Conservation (phyloP, 2,797 vertebrate species). For the Trachops cirrhosus region DNA sequence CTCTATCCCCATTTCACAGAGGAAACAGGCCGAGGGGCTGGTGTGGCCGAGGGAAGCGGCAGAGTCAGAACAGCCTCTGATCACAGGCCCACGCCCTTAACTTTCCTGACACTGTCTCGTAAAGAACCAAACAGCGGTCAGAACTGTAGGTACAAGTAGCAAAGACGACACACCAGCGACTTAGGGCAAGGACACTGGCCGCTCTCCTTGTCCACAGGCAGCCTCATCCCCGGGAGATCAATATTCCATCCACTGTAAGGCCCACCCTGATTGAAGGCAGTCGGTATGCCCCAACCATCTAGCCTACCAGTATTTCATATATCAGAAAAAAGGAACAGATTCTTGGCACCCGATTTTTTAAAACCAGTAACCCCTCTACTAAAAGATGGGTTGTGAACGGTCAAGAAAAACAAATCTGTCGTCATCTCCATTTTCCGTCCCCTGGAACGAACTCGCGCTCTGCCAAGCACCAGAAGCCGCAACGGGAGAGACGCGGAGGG, state of each 20-base stretch:
- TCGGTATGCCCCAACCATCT: not conserved
- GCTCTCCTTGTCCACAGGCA: not conserved
- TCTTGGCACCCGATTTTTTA: not conserved
- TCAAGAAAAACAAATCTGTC: not conserved
- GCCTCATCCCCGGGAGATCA: not conserved
- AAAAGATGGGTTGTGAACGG: not conserved
- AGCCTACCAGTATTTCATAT: not conserved
- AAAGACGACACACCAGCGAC: not conserved
- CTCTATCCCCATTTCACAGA: not conserved
- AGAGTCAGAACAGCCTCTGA: not conserved
- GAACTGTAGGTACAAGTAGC: not conserved
- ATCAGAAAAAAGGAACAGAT: not conserved
- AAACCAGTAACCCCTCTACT: not conserved
- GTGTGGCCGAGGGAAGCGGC: not conserved
- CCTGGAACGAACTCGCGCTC: not conserved
- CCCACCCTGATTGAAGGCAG: not conserved
- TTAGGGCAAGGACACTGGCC: not conserved
- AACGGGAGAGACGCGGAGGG: not conserved
- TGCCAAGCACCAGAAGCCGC: not conserved
- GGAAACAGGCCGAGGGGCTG: not conserved
- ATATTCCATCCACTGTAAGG: fast-evolving
- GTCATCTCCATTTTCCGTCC: not conserved
- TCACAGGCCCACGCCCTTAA: not conserved
- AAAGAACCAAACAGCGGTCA: not conserved
- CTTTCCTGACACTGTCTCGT: not conserved